Evolutionary conservation across 2,888 invertebrate species (phyloP), one percentile per base, ranked within the genome.

Genomic region (Brachycybe producta): DNA sequence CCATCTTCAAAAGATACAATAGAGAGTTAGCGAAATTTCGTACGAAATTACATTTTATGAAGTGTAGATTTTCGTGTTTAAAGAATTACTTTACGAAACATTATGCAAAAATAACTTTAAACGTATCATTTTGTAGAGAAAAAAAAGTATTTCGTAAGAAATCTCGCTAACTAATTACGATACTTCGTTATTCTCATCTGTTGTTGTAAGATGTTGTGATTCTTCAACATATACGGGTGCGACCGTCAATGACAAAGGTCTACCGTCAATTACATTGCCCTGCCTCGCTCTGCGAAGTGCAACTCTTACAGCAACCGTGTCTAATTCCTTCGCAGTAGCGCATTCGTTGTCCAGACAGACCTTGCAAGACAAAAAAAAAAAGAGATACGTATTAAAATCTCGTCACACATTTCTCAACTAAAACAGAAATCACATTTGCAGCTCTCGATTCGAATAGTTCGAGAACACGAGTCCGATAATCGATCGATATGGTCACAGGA

Each of bases 391-490:
- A 32, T 11, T 4, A 39, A 19, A 19, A 1, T 39, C 19, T 38
- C 8, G 11, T 21, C 38, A 38, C 19, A 38, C 38, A 38, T 19
- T 17, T 23, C 24, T 41, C 11, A 11, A 8, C 24, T 15, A 7
- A 11, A n/a, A 11, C 39, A 38, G 8, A 41, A 19, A 8, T 51
- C 27, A 51, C 51, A 64, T 91, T 85, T 13, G 76, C 70, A 59
- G 87, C 85, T 55, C 91, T 75, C 40, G 79, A 77, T 39, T 45
- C 45, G 63, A 95, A 92, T 59, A 84, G 78, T 60, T 90, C 85
- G 57, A 95, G 71, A 2, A 91, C 84, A 62, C 86, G 84, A 0
- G 88, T 82, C 60, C 95, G 76, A 63, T 92, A 95, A 70, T 95
- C 94, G 63, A 83, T 77, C 48, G 79, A 75, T 1, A 82, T 77